phyloP scores from a whole-genome alignment of 2,113 vertebrate species.

The Pseudopipra pipra region DNA sequence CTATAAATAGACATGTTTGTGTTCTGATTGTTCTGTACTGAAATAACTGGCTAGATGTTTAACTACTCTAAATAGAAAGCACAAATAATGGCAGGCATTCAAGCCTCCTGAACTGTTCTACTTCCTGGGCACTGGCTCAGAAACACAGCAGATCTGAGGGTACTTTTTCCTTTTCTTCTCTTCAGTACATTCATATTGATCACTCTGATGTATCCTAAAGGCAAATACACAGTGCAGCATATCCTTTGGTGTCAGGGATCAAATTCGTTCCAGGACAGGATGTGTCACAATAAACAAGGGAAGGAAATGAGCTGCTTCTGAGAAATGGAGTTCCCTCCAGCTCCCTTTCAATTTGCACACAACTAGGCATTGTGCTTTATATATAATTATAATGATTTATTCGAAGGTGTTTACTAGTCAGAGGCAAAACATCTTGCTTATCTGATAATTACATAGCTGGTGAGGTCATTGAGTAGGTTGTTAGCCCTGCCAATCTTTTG shows the following conservation, averaged over 20 bases:
- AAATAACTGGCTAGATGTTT: constrained; percentile 28
- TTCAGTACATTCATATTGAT: not conserved
- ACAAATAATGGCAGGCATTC: constrained; percentile 34
- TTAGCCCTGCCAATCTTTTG: not conserved
- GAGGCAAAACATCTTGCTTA: constrained; percentile 16
- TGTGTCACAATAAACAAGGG: constrained; percentile 12
- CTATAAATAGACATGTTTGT: constrained; percentile 50
- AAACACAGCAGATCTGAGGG: not conserved
- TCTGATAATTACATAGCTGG: constrained; percentile 31
- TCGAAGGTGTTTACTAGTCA: constrained; percentile 36
- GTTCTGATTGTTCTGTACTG: constrained; percentile 63
- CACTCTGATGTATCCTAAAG: not conserved
- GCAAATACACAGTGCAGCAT: not conserved
- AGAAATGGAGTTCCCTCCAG: constrained; percentile 30
- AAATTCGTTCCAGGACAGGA: constrained; percentile 32
- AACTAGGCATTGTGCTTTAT: constrained; percentile 36
- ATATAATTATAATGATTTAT: constrained; percentile 51
- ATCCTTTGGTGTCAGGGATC: constrained; percentile 20
- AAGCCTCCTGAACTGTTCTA: not conserved
- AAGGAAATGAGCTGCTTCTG: constrained; percentile 47
- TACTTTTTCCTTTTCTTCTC: not conserved
- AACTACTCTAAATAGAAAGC: constrained; percentile 14
- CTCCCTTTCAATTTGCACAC: constrained; percentile 21
- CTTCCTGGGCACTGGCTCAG: not conserved
- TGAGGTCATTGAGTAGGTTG: not conserved